Evolutionary conservation across 2,797 vertebrate species (phyloP).

Genomic region (Octomys mimax): DNA sequence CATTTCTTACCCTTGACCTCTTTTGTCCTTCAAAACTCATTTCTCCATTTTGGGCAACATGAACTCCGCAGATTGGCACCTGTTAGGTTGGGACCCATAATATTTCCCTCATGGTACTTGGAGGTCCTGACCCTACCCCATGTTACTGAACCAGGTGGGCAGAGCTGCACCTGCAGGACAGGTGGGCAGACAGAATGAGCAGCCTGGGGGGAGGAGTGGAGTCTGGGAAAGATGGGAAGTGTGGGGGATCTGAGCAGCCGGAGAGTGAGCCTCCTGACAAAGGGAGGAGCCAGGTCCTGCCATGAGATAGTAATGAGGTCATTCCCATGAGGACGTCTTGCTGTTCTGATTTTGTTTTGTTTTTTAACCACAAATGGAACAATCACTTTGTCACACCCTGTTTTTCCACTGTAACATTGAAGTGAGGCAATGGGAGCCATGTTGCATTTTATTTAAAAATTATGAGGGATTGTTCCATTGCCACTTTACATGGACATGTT

Average conservation of each 20-base stretch:
- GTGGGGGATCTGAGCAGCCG: not conserved
- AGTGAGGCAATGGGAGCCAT: not conserved
- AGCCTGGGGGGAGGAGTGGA: fast-evolving
- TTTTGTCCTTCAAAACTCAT: not conserved
- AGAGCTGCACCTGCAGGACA: not conserved
- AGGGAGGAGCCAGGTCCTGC: too few relatives aligned
- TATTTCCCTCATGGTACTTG: not conserved
- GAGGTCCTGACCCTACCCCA: not conserved
- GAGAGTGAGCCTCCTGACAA: not conserved
- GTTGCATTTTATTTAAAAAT: not conserved
- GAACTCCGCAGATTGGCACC: fast-evolving
- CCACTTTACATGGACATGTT: not conserved
- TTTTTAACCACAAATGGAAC: not conserved
- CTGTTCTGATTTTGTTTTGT: not conserved
- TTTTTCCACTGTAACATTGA: not conserved
- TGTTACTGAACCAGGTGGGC: not conserved
- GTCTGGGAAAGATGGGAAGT: not conserved
- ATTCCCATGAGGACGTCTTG: fast-evolving
- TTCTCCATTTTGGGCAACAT: not conserved
- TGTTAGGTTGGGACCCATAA: not conserved
- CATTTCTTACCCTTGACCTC: not conserved
- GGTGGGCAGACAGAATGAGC: not conserved
- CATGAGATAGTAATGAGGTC: not conserved
- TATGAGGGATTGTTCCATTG: too few relatives aligned
- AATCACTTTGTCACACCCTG: not conserved